Base-by-base conservation (phyloP, 2,888 invertebrate genomes). In the Phragmatobia fuliginosa region DNA sequence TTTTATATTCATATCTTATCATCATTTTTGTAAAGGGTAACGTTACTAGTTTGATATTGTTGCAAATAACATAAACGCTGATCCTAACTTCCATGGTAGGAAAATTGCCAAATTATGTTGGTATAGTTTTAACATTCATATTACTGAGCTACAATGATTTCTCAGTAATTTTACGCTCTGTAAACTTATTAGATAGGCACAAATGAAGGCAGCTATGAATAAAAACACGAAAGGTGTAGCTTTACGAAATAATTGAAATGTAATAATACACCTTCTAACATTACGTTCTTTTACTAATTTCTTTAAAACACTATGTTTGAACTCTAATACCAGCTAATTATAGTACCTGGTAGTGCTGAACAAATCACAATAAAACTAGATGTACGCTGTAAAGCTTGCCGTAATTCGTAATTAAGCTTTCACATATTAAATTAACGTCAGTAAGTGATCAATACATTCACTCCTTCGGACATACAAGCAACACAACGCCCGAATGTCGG, bases 391-490 rank as follows among this genome's bases (percentile, higher is more conserved):
- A 75, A 75, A 78, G 68, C 74, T 74, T 78, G 68, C 70, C 72
- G 75, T 78, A 74, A 83, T 82, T 75, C 66, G 72, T 81, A 85
- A 74, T 83, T 83, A 86, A 76, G 74, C 73, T 82, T 82, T 79
- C 77, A 76, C 70, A 67, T 82, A 80, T 85, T 82, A 76, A 83
- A 83, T 87, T 79, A 83, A 77, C 80, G 74, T 75, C 83, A 85
- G 86, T 87, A 86, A 84, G 74, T 77, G 77, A 82, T 83, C 82
- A 76, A 86, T 86, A 84, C 83, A 85, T 87, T 83, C 76, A 78
- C 82, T 80, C 78, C 81, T 78, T 81, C 71, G 69, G 77, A 71
- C 79, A 21, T 49, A 49, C 8, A n/a, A 49, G n/a, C 21, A 10
- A 62, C 67, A 28, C 80, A 5, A 77, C 79, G 80, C 81, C 81